Evolutionary conservation across 2,113 vertebrate genomes (phyloP), one percentile per base, ranked within the genome.

Genomic region (Fregetta grallaria): DNA sequence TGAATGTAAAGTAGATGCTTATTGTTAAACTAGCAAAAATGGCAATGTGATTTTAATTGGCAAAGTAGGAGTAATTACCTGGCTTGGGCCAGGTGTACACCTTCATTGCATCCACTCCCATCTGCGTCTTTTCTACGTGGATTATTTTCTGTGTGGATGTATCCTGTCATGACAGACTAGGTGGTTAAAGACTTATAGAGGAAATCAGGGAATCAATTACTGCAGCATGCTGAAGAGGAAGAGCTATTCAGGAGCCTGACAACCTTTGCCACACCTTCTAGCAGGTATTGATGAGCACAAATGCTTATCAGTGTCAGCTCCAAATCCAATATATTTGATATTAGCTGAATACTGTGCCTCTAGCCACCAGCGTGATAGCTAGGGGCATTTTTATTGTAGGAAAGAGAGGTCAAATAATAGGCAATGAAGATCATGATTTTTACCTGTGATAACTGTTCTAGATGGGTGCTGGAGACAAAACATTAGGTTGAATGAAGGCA

Each of bases 1-100:
- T 85, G 92, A 85, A 92, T 92, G 34, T 85, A 92, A 92, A 96
- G 94, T 82, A 91, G 81, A 47, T 50, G 42, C 74, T 83, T 91
- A 50, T 65, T 90, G 45, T 90, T 95, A 66, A 89, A 72, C 49
- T 45, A 45, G 66, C 21, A 91, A 82, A 88, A 97, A 89, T n/a
- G 56, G 61, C 58, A 34, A 94, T 91, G 65, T 61, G 86, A 92
- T 87, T 95, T 94, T 85, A 94, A 92, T 82, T 92, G 76, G 73
- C 40, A 50, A 67, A 84, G 73, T 49, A 92, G 66, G 61, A 87
- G 45, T 79, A 72, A 94, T 92, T 66, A 85, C 58, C 86, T 97
- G 67, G 30, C 70, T 91, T 38, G 42, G 56, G 29, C 84, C 67
- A 72, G 80, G 80, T 85, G 74, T 87, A 72, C 8, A 15, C 53